A percentile compares a stretch with the other conserved stretches of the same genome.
Conservation (phyloP, 2,113 vertebrate genomes). For the Chelonoidis abingdonii region DNA sequence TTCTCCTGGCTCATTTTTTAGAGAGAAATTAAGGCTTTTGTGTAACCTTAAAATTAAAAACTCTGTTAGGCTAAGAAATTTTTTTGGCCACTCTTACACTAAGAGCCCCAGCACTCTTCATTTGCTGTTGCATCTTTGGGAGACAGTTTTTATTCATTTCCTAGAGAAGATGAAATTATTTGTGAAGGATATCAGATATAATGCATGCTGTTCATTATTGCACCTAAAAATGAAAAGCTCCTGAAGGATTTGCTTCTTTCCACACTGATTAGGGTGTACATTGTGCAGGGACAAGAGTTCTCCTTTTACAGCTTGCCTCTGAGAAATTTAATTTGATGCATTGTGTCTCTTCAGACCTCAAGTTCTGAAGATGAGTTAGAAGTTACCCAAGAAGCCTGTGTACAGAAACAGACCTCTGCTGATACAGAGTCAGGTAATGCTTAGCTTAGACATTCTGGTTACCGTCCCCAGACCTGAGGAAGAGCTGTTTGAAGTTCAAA, state of each 20-base stretch:
- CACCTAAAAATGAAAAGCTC: not conserved
- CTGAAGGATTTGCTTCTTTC: not conserved
- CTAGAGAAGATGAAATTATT: not conserved
- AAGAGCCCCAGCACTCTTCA: not conserved
- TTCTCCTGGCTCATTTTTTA: not conserved
- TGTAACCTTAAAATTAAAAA: not conserved
- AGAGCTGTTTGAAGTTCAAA: not conserved
- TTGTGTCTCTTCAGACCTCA: slow-evolving; percentile 51
- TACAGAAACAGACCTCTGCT: not conserved
- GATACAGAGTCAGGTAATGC: not conserved
- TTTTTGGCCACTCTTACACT: not conserved
- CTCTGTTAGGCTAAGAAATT: not conserved
- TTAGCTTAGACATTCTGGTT: not conserved
- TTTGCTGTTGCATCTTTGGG: not conserved
- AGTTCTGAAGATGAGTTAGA: slow-evolving; percentile 40
- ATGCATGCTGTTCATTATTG: not conserved
- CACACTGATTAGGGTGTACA: not conserved
- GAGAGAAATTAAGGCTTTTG: not conserved
- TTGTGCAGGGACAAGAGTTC: not conserved
- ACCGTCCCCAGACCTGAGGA: not conserved
- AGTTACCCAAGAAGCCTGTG: slow-evolving; percentile 15
- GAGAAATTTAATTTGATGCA: not conserved
- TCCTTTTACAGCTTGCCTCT: not conserved
- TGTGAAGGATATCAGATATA: not conserved
- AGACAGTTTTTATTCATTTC: not conserved